These are phyloP conservation scores for Brassicogethes aeneus DNA, from an alignment of 2,888 invertebrate species.

Conservation along the genomic window DNA sequence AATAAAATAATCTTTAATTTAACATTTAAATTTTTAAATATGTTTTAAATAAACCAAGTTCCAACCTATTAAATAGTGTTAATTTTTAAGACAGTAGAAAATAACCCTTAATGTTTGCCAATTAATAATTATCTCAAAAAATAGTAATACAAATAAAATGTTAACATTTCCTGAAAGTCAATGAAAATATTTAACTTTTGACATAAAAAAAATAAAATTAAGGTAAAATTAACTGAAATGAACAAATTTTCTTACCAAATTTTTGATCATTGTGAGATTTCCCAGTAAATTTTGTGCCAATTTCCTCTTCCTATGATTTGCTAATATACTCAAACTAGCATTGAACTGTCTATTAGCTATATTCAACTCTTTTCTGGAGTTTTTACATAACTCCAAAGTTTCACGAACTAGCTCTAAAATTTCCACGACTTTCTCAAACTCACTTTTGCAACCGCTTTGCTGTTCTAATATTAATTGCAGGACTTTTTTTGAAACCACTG, in stretches of 20 bases:
- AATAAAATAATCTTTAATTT: no score
- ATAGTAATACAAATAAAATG: no score
- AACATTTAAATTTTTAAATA: no score
- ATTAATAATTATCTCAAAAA: no score
- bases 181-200: no score
- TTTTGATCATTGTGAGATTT: conserved; percentile 71
- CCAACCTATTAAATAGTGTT: no score
- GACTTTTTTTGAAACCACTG: conserved; percentile 89
- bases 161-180: no score
- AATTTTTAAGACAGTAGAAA: no score
- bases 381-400: conserved; percentile 61
- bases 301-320: conserved; percentile 84
- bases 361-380: conserved; percentile 63
- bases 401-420: conserved; percentile 61
- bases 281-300: conserved; percentile 70
- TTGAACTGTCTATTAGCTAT: conserved; percentile 75
- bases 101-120: no score
- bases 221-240: conserved; percentile 7
- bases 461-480: conserved; percentile 88
- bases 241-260: conserved; percentile 55
- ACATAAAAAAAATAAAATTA: background rate
- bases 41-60: no score
- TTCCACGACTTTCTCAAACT: conserved; percentile 68
- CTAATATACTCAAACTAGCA: conserved; percentile 79
- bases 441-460: conserved; percentile 75